Conservation (phyloP, 2,113 vertebrate genomes). For the Dicrurus megarhynchus region DNA sequence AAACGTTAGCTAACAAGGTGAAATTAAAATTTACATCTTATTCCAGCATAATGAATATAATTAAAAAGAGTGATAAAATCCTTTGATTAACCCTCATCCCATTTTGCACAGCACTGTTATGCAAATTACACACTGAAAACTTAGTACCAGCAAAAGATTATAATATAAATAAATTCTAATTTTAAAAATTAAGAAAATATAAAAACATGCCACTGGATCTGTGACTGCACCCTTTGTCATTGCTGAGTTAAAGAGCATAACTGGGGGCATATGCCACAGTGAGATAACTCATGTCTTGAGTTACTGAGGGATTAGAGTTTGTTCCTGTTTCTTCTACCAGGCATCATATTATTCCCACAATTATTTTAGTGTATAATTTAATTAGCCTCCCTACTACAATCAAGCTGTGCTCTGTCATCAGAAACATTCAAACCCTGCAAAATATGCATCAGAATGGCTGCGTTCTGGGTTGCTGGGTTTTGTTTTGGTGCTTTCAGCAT, state of each 20-base stretch:
- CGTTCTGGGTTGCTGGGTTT: neutral
- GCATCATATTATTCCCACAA: neutral
- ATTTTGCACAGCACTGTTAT: conserved; percentile 61
- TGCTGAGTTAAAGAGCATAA: neutral
- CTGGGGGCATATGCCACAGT: neutral
- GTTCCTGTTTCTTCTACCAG: neutral
- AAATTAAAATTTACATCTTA: conserved; percentile 81
- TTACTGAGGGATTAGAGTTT: neutral
- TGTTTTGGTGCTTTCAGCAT: neutral
- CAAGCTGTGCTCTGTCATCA: neutral
- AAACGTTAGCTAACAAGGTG: conserved; percentile 76
- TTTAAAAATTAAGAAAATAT: conserved; percentile 36
- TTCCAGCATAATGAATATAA: conserved; percentile 73
- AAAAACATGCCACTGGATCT: neutral
- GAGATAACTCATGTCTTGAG: neutral
- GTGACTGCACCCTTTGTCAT: neutral
- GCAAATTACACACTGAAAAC: conserved; percentile 69
- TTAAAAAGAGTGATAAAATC: conserved; percentile 78
- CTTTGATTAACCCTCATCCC: conserved; percentile 75
- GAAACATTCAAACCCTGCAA: neutral
- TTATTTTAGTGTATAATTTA: conserved; percentile 36
- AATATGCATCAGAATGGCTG: neutral
- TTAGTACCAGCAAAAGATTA: conserved; percentile 39
- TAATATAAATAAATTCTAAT: conserved; percentile 44
- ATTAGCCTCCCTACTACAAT: conserved; percentile 22